Evolutionary conservation across 1,140 invertebrate genomes (phyloP).

Genomic region (Papilio polyxenes): DNA sequence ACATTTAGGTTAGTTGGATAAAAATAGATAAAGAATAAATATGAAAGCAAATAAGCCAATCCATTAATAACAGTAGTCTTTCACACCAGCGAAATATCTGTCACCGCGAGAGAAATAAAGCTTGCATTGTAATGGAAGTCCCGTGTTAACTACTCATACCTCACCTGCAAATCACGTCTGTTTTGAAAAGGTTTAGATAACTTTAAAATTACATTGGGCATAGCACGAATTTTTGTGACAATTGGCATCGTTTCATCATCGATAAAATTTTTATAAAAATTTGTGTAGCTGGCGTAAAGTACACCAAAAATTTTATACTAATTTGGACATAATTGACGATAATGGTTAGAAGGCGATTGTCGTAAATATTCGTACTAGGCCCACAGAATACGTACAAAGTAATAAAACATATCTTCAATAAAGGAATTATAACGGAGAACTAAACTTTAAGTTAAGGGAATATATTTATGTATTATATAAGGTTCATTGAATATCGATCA

Average conservation of each 20-base stretch:
- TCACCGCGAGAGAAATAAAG: conserved; percentile 9
- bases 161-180: not conserved
- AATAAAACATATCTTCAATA: not conserved
- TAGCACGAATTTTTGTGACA: too few relatives aligned
- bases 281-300: too few relatives aligned
- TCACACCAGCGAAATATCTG: not conserved
- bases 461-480: too few relatives aligned
- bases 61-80: not conserved
- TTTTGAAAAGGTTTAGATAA: not conserved
- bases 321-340: too few relatives aligned
- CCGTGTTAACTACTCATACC: not conserved
- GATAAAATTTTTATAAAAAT: too few relatives aligned
- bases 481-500: too few relatives aligned
- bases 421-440: too few relatives aligned
- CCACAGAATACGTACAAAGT: not conserved
- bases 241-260: too few relatives aligned
- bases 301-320: too few relatives aligned
- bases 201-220: not conserved
- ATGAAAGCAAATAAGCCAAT: not conserved
- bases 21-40: not conserved
- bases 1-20: not conserved
- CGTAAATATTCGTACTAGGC: too few relatives aligned
- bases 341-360: too few relatives aligned
- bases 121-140: conserved; percentile 17
- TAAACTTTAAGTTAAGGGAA: too few relatives aligned